Evolutionary conservation across 2,113 vertebrate genomes (phyloP).

Genomic region (Nothoprocta perdicaria): DNA sequence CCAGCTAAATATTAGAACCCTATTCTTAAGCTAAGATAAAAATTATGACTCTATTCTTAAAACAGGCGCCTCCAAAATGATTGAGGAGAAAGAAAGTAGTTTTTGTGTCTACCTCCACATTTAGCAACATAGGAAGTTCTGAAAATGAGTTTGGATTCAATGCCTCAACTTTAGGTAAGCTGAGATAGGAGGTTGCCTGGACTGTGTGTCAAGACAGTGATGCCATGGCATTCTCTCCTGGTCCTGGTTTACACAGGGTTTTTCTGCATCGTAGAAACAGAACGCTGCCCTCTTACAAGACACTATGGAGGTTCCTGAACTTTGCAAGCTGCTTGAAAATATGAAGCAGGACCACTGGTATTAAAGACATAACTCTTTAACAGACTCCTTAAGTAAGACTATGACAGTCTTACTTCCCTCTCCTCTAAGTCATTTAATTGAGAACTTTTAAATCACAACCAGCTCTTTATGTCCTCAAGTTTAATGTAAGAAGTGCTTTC

Average conservation of each 20-base stretch:
- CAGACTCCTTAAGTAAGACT: not conserved
- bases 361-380: not conserved
- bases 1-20: not conserved
- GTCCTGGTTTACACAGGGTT: not conserved
- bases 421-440: not conserved
- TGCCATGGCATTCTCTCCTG: not conserved
- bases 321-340: not conserved
- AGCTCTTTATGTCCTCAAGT: not conserved
- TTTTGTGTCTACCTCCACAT: not conserved
- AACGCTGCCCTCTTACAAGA: not conserved
- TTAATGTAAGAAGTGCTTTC: not conserved
- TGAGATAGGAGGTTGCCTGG: not conserved
- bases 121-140: not conserved
- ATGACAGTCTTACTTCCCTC: not conserved
- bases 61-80: not conserved
- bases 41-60: not conserved
- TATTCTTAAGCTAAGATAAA: not conserved
- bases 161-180: not conserved
- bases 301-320: fast-evolving
- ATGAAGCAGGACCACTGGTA: not conserved
- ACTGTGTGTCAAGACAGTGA: not conserved
- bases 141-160: not conserved
- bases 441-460: not conserved
- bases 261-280: not conserved
- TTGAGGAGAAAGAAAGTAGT: not conserved